These are phyloP conservation scores for Cercopithecus mitis DNA, from an alignment of 2,797 vertebrate genomes.

Conservation along the genomic window DNA sequence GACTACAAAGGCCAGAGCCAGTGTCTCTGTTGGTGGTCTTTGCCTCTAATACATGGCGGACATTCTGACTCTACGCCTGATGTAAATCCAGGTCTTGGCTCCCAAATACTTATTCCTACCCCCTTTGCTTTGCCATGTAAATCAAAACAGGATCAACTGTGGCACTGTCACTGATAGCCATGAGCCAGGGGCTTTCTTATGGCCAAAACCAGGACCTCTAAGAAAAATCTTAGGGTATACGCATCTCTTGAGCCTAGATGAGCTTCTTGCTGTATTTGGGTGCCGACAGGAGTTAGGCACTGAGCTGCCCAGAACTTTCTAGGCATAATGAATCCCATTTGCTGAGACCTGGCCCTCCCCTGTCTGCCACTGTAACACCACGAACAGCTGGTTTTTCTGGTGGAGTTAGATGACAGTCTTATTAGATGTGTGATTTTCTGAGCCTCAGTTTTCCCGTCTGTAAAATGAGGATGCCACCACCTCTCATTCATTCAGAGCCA, in stretches of 20 bases:
- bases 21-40: neutral
- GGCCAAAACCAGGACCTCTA: neutral
- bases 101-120: neutral
- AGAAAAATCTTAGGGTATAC: neutral
- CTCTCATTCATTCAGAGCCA: neutral
- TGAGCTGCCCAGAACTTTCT: neutral
- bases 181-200: neutral
- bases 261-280: neutral
- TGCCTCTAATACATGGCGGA: neutral
- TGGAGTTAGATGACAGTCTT: neutral
- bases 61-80: neutral
- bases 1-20: neutral
- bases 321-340: neutral
- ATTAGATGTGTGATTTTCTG: neutral
- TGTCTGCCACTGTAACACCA: neutral
- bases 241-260: neutral
- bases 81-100: neutral
- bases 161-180: neutral
- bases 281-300: neutral
- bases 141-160: neutral
- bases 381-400: neutral
- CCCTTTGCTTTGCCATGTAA: neutral
- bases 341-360: neutral
- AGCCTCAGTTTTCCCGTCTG: neutral
- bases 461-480: neutral